Percentiles rank a stretch among this genome's conserved stretches.
Conservation (phyloP, 2,888 invertebrate genomes). For the Melieria crassipennis region DNA sequence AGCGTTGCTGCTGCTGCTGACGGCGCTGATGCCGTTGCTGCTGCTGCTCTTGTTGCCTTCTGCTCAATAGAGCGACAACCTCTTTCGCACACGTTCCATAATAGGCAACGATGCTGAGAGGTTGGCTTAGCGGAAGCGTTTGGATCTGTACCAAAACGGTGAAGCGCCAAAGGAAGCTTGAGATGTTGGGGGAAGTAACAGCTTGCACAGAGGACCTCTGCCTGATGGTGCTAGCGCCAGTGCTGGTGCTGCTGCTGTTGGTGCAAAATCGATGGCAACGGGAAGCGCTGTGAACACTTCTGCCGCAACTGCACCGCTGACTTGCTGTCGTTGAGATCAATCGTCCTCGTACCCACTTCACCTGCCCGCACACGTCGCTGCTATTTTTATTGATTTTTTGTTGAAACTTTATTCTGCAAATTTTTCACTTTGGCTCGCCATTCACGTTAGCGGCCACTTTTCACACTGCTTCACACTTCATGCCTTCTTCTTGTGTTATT, state of each 20-base stretch:
- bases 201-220: not conserved
- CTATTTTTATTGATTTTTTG: constrained; percentile 28
- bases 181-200: not conserved
- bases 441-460: constrained; percentile 15
- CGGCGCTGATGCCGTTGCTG: constrained; percentile 11
- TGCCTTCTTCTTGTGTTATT: constrained; percentile 28
- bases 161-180: not conserved
- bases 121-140: too few relatives aligned
- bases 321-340: too few relatives aligned
- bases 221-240: too few relatives aligned
- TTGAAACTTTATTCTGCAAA: constrained; percentile 32
- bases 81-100: constrained; percentile 34
- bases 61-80: constrained; percentile 29
- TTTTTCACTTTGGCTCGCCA: not conserved
- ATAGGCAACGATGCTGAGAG: not conserved
- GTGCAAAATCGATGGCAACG: constrained; percentile 41
- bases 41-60: not conserved
- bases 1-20: constrained; percentile 25
- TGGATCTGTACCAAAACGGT: not conserved
- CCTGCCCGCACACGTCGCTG: not conserved
- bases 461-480: constrained; percentile 19
- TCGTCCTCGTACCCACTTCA: too few relatives aligned
- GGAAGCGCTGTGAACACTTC: too few relatives aligned
- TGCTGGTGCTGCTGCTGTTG: not conserved
- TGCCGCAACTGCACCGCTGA: too few relatives aligned